A percentile compares a stretch with the other conserved stretches of the same genome.
Evolutionary conservation across 1,140 invertebrate species (phyloP).

Genomic region (Battus philenor): DNA sequence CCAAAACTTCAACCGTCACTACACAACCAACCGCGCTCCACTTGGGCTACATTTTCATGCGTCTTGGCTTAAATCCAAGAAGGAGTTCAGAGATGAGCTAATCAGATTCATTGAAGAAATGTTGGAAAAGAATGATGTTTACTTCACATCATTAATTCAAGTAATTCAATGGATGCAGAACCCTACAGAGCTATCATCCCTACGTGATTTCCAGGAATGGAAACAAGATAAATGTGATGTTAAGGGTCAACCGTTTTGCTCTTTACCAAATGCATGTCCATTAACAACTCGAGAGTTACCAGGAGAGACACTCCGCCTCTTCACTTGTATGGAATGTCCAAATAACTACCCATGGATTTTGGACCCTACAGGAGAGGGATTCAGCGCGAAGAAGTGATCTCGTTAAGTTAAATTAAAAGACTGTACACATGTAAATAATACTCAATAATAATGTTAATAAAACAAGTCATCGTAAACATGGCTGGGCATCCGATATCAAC

Average conservation of each 20-base stretch:
- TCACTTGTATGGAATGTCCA: constrained; percentile 97
- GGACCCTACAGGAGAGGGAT: constrained; percentile 95
- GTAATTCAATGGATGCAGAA: constrained; percentile 99
- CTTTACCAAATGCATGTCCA: constrained; percentile 92
- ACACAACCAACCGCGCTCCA: constrained; percentile 93
- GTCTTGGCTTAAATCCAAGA: constrained; percentile 96
- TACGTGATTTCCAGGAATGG: constrained; percentile 95
- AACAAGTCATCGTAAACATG: constrained; percentile 47
- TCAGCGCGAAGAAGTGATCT: constrained; percentile 85
- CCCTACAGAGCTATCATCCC: constrained; percentile 90
- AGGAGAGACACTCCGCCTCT: constrained; percentile 92
- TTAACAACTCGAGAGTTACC: constrained; percentile 92
- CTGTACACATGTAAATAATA: constrained; percentile 75
- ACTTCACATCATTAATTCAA: constrained; percentile 95
- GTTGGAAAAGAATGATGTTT: constrained; percentile 92
- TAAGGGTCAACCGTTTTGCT: constrained; percentile 94
- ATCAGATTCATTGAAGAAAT: constrained; percentile 97
- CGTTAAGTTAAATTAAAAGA: constrained; percentile 69
- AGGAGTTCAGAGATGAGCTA: constrained; percentile 93
- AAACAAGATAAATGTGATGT: constrained; percentile 95
- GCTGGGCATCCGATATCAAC: constrained; percentile 32
- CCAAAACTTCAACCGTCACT: constrained; percentile 96
- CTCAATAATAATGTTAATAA: constrained; percentile 72
- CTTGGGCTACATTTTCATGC: constrained; percentile 97
- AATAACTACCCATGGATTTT: constrained; percentile 97